Conservation (phyloP, 2,888 invertebrate genomes). For the Eupithecia exiguata region DNA sequence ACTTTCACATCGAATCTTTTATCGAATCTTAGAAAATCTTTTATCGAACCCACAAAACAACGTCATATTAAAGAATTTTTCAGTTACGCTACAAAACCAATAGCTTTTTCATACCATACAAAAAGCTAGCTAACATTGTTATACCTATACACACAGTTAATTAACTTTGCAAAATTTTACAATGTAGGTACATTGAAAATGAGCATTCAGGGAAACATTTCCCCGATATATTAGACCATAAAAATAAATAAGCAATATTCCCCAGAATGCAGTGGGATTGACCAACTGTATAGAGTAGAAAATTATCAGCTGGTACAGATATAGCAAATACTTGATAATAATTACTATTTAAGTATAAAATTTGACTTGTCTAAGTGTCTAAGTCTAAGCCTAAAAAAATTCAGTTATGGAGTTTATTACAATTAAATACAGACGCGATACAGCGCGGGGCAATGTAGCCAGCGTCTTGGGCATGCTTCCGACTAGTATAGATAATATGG, state of each 20-base stretch:
- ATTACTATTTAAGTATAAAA: too few relatives aligned
- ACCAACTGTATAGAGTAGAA: constrained; percentile 34
- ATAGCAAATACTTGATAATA: neutral
- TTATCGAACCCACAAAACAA: too few relatives aligned
- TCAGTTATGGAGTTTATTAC: too few relatives aligned
- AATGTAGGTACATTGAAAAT: constrained; percentile 51
- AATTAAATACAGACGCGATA: too few relatives aligned
- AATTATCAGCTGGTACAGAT: constrained; percentile 14
- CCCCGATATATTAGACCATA: constrained; percentile 65
- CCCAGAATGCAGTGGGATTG: constrained; percentile 63
- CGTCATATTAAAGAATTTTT: neutral
- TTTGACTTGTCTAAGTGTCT: too few relatives aligned
- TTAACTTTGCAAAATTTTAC: constrained; percentile 62
- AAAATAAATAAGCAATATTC: constrained; percentile 78
- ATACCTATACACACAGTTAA: constrained; percentile 42
- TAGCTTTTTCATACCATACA: constrained; percentile 11
- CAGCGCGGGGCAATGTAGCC: too few relatives aligned
- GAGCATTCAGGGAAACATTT: constrained; percentile 59
- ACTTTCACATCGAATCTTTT: too few relatives aligned
- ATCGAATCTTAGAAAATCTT: too few relatives aligned
- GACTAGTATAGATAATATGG: too few relatives aligned
- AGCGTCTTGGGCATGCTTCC: too few relatives aligned
- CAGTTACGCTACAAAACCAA: constrained; percentile 9
- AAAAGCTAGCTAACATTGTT: constrained; percentile 39
- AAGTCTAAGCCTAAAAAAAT: too few relatives aligned